Conservation (phyloP, 2,888 invertebrate species). For the Eupsilia transversa region DNA sequence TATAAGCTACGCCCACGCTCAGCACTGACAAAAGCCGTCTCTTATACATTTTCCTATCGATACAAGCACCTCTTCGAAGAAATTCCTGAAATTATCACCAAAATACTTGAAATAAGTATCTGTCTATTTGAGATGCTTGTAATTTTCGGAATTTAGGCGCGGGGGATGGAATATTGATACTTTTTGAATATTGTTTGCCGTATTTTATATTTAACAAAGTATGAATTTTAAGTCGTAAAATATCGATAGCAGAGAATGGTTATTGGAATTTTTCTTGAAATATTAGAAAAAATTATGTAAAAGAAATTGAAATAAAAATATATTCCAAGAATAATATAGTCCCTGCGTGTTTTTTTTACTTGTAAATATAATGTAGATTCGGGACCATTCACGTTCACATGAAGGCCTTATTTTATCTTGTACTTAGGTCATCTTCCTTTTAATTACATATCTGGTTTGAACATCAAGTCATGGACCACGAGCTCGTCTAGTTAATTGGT, state of each 20-base stretch:
- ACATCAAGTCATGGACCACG: conserved; percentile 28
- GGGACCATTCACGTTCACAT: background rate
- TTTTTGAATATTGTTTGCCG: conserved; percentile 39
- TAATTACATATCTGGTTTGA: background rate
- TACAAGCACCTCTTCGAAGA: conserved; percentile 53
- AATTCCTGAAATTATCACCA: conserved; percentile 61
- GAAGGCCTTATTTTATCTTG: background rate
- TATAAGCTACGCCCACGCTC: background rate
- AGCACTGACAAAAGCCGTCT: conserved; percentile 14
- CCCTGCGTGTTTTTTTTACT: background rate
- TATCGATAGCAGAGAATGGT: background rate
- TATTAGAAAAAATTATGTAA: background rate
- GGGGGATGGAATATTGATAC: conserved; percentile 42
- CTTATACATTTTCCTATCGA: conserved; percentile 44
- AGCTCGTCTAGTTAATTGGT: conserved; percentile 40
- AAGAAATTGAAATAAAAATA: background rate
- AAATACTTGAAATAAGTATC: conserved; percentile 57
- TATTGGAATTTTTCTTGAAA: background rate
- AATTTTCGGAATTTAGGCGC: conserved; percentile 59
- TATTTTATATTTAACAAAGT: conserved; percentile 2
- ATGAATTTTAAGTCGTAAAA: conserved; percentile 7
- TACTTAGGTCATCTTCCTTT: background rate
- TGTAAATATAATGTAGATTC: background rate
- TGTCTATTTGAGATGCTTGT: conserved; percentile 58
- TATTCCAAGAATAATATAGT: background rate